Evolutionary conservation across 2,888 invertebrate genomes (phyloP).

Genomic region (Axea sp.): DNA sequence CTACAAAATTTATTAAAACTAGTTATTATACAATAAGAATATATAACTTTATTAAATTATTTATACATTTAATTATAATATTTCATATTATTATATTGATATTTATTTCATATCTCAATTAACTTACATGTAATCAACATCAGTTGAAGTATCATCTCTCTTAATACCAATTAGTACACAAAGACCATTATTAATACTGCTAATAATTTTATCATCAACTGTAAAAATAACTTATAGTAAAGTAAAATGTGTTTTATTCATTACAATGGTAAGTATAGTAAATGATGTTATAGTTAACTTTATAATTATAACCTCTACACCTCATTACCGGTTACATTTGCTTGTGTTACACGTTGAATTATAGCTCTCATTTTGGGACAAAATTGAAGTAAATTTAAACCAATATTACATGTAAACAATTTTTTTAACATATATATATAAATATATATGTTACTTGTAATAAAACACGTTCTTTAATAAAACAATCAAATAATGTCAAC

Average conservation of each 20-base stretch:
- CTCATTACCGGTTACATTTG: constrained; percentile 53
- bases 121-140: constrained; percentile 92
- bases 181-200: constrained; percentile 89
- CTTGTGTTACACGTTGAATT: constrained; percentile 57
- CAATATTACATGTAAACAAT: too few species aligned
- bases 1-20: constrained; percentile 80
- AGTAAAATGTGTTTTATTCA: too few species aligned
- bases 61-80: too few species aligned
- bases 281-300: background rate
- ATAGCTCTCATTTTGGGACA: constrained; percentile 51
- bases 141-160: constrained; percentile 86
- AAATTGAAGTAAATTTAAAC: too few species aligned
- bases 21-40: background rate
- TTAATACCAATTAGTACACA: constrained; percentile 94
- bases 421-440: background rate
- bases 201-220: constrained; percentile 90
- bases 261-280: too few species aligned
- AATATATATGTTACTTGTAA: too few species aligned
- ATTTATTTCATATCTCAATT: background rate
- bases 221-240: constrained; percentile 67
- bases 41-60: too few species aligned
- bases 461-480: too few species aligned
- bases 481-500: too few species aligned
- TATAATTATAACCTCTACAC: constrained; percentile 2
- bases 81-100: too few species aligned